These are phyloP conservation scores for Pantherophis alleghaniensis DNA, from an alignment of 2,797 vertebrate genomes.

Conservation along the genomic window DNA sequence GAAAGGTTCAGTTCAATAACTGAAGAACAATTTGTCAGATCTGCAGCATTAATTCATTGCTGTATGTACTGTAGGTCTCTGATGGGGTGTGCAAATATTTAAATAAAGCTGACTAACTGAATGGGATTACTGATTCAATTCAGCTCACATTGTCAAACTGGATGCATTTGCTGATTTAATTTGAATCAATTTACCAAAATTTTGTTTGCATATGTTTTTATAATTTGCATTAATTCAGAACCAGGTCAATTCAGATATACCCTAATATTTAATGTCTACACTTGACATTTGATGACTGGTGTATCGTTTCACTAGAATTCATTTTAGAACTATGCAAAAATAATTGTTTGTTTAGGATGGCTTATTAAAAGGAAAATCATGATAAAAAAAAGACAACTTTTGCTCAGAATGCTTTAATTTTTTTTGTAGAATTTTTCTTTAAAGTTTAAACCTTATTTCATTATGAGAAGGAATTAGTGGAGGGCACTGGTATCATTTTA, in stretches of 20 bases:
- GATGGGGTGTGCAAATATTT: background rate
- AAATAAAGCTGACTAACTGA: background rate
- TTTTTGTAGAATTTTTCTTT: background rate
- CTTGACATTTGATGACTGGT: background rate
- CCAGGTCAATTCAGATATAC: background rate
- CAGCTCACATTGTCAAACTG: background rate
- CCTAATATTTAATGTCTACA: background rate
- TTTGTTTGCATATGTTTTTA: background rate
- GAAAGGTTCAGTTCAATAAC: background rate
- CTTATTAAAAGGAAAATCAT: background rate
- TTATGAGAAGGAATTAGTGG: background rate
- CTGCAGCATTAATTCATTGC: background rate
- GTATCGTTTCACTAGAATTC: background rate
- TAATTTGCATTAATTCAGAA: background rate
- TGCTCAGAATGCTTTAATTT: background rate
- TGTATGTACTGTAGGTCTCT: background rate
- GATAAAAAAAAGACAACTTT: background rate
- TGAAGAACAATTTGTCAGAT: slow-evolving; percentile 3
- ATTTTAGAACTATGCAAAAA: background rate
- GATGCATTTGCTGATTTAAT: background rate
- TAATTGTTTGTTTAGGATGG: background rate
- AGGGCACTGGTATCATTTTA: background rate
- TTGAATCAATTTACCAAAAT: background rate
- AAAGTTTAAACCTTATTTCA: background rate
- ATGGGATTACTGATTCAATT: background rate